Evolutionary conservation across 2,113 vertebrate genomes (phyloP).

Genomic region (Epinephelus lanceolatus): DNA sequence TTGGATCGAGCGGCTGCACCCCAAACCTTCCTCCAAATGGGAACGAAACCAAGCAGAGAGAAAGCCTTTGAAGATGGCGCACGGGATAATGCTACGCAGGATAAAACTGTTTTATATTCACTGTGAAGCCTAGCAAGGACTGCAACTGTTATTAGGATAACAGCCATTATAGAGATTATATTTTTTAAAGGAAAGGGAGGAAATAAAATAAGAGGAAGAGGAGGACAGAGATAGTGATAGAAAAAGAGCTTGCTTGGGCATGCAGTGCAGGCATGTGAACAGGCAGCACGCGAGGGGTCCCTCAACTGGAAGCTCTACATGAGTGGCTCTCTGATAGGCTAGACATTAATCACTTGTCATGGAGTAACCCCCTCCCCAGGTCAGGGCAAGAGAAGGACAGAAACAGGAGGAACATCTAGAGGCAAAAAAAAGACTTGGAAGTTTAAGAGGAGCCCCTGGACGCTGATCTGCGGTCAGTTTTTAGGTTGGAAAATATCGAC

Average conservation of each 20-base stretch:
- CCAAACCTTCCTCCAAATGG: conserved; percentile 82
- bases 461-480: conserved; percentile 64
- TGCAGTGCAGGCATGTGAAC: conserved; percentile 87
- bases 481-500: conserved; percentile 28
- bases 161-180: conserved; percentile 54
- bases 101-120: conserved; percentile 58
- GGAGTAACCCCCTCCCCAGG: conserved; percentile 60
- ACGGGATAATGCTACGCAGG: conserved; percentile 49
- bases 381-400: conserved; percentile 75
- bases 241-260: conserved; percentile 83
- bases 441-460: conserved; percentile 55
- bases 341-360: conserved; percentile 66
- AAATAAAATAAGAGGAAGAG: conserved; percentile 48
- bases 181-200: conserved; percentile 41
- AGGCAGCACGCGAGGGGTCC: conserved; percentile 83
- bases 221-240: conserved; percentile 77
- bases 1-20: conserved; percentile 80
- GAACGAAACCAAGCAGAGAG: conserved; percentile 78
- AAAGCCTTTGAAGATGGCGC: conserved; percentile 73
- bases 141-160: conserved; percentile 59
- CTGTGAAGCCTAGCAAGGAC: conserved; percentile 61
- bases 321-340: conserved; percentile 69
- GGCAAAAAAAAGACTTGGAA: conserved; percentile 59
- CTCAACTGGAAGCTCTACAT: conserved; percentile 74
- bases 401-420: conserved; percentile 71